phyloP scores from a whole-genome alignment of 2,797 vertebrate genomes.

The Helostoma temminkii region DNA sequence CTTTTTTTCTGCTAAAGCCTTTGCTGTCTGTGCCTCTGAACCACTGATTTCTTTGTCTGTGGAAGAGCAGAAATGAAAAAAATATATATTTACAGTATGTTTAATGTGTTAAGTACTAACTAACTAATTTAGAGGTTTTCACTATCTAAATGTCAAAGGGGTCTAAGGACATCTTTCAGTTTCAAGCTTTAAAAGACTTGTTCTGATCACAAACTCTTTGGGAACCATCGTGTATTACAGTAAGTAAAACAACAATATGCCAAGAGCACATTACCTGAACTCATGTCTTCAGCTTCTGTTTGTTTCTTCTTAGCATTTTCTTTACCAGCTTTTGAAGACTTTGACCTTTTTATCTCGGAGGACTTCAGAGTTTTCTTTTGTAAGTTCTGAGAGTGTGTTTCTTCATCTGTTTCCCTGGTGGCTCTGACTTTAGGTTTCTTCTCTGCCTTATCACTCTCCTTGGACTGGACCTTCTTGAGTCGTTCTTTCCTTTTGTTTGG shows the following conservation, averaged over 20 bases:
- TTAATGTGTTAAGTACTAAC: too few species aligned
- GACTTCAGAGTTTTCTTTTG: conserved; percentile 30
- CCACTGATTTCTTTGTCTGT: conserved; percentile 23
- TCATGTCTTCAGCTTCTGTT: background rate
- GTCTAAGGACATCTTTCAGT: too few species aligned
- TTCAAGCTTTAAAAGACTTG: too few species aligned
- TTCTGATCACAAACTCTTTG: too few species aligned
- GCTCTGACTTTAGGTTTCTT: conserved; percentile 11
- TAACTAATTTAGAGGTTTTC: too few species aligned
- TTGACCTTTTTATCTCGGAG: conserved; percentile 20
- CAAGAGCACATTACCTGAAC: conserved; percentile 45
- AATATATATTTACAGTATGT: too few species aligned
- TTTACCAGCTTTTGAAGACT: conserved; percentile 33
- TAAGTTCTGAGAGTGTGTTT: background rate
- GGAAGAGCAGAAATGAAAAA: background rate
- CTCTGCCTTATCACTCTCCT: conserved; percentile 23
- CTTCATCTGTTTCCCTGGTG: conserved; percentile 2
- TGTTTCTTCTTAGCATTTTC: conserved; percentile 31
- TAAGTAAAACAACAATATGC: background rate
- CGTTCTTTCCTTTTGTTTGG: conserved; percentile 41
- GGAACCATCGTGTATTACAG: background rate
- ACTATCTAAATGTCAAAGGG: too few species aligned
- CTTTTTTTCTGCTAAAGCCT: conserved; percentile 9
- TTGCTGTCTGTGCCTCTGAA: conserved; percentile 7
- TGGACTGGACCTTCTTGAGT: conserved; percentile 24